Percentiles rank a stretch among this genome's conserved stretches.
These are phyloP conservation scores for Cotesia congregata DNA, from an alignment of 2,888 invertebrate species.

Conservation along the genomic window DNA sequence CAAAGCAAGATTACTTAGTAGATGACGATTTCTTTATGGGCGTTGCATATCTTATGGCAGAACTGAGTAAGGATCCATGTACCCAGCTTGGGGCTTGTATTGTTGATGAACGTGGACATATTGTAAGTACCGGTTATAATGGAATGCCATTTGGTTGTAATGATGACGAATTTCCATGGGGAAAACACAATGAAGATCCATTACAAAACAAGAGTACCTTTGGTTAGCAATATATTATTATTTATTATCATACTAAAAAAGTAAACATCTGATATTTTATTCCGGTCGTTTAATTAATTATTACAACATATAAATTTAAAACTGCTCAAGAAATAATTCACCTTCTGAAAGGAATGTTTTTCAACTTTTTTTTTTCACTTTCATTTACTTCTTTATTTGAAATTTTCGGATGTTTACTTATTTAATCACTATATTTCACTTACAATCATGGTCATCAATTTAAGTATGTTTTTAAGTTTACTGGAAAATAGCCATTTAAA, in stretches of 20 bases:
- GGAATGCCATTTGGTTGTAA: constrained; percentile 93
- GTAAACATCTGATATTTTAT: too few species aligned
- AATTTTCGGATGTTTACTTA: too few species aligned
- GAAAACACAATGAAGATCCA: constrained; percentile 74
- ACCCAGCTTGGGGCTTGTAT: constrained; percentile 97
- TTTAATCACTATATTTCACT: background rate
- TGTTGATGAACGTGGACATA: constrained; percentile 86
- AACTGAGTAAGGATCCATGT: constrained; percentile 94
- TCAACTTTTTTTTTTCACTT: background rate
- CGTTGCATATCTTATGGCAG: constrained; percentile 88
- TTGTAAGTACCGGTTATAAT: constrained; percentile 96
- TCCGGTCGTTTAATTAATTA: too few species aligned
- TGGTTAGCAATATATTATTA: constrained; percentile 73
- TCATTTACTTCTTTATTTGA: background rate
- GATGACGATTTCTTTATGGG: constrained; percentile 99
- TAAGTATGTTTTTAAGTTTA: too few species aligned
- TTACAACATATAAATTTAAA: too few species aligned
- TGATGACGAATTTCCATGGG: constrained; percentile 94
- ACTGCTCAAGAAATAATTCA: too few species aligned
- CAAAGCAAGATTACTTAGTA: constrained; percentile 78
- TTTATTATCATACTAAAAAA: too few species aligned
- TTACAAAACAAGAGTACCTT: constrained; percentile 88
- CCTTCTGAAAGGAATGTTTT: too few species aligned
- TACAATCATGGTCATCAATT: too few species aligned
- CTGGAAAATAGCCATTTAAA: too few species aligned